Percentiles rank a stretch among this genome's conserved stretches.
Conservation (phyloP, 2,113 vertebrate species). For the Notiomystis cincta region DNA sequence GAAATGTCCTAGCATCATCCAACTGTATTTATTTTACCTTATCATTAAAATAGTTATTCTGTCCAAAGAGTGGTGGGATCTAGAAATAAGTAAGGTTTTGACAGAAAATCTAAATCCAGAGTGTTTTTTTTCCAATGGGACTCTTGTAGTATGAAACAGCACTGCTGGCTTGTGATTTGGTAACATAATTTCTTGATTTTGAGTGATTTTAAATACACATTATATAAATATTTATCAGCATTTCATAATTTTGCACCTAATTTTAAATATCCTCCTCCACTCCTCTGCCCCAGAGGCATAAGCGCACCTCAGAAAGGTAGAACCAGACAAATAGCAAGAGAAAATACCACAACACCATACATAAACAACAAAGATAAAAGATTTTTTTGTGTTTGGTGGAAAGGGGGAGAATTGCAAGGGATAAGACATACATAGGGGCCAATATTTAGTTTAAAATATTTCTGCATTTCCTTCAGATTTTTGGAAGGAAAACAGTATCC, state of each 20-base stretch:
- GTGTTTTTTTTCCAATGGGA: not conserved
- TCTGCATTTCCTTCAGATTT: not conserved
- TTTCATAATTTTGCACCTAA: slow-evolving; percentile 3
- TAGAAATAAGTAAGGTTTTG: not conserved
- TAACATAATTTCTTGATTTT: not conserved
- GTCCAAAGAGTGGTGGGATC: not conserved
- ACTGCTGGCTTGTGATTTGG: not conserved
- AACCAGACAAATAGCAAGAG: not conserved
- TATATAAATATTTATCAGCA: not conserved
- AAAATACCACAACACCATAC: not conserved
- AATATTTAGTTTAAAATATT: not conserved
- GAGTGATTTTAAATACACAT: not conserved
- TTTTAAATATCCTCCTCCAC: not conserved
- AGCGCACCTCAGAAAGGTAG: not conserved
- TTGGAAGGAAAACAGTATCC: not conserved
- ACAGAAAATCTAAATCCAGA: not conserved
- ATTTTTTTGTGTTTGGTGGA: not conserved
- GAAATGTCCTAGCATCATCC: not conserved
- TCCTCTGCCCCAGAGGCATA: not conserved
- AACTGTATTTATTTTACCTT: not conserved
- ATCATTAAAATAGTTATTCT: not conserved
- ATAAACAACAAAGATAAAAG: not conserved
- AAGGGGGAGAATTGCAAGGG: not conserved
- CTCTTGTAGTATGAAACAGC: not conserved
- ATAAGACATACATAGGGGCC: not conserved